Evolutionary conservation across 2,113 vertebrate genomes (phyloP).

Genomic region (Podarcis raffonei): DNA sequence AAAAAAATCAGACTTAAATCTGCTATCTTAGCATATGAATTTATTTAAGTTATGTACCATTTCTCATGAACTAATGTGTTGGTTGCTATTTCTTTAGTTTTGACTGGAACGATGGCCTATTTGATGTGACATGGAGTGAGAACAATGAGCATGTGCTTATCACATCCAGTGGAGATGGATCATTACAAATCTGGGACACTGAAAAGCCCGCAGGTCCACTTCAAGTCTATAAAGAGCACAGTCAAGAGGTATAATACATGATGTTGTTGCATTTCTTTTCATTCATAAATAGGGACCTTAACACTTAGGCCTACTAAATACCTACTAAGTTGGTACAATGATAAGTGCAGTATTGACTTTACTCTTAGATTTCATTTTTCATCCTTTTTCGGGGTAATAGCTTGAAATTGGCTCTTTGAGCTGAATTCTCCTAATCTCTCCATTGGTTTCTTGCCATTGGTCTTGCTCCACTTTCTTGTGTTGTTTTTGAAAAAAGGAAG

Average conservation of each 20-base stretch:
- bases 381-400: not conserved
- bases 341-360: not conserved
- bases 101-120: slow-evolving; percentile 93
- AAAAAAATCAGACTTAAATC: not conserved
- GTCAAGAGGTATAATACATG: slow-evolving; percentile 86
- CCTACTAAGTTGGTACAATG: not conserved
- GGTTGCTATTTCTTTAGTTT: slow-evolving; percentile 76
- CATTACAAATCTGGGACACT: slow-evolving; percentile 93
- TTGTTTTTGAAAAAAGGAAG: not conserved
- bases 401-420: not conserved
- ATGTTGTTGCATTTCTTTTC: slow-evolving; percentile 55
- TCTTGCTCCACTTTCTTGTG: not conserved
- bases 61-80: slow-evolving; percentile 25
- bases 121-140: slow-evolving; percentile 96
- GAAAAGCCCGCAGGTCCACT: slow-evolving; percentile 83
- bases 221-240: slow-evolving; percentile 88
- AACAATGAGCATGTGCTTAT: slow-evolving; percentile 90
- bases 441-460: not conserved
- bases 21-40: not conserved
- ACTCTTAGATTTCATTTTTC: not conserved
- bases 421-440: not conserved
- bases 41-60: accelerated
- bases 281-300: not conserved
- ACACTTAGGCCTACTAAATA: not conserved
- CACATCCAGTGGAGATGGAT: slow-evolving; percentile 91